A percentile compares a stretch with the other conserved stretches of the same genome.
Conservation (phyloP, 2,888 invertebrate species). For the Neoaliturus tenellus region DNA sequence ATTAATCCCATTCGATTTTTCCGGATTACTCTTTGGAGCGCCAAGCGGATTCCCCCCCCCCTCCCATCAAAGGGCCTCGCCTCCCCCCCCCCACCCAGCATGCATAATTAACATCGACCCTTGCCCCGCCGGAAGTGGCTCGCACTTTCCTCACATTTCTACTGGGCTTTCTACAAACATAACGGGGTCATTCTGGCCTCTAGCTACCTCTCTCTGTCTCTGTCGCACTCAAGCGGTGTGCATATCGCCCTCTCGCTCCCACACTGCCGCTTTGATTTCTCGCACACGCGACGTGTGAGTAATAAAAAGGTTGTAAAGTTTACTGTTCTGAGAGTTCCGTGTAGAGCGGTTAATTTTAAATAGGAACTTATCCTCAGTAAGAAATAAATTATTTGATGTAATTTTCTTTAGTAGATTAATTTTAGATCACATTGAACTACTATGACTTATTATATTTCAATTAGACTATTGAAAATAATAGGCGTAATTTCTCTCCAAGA, state of each 20-base stretch:
- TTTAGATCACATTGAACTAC: no score
- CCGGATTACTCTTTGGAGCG: not conserved
- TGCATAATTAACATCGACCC: slow-evolving; percentile 22
- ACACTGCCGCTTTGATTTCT: not conserved
- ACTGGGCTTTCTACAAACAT: slow-evolving; percentile 30
- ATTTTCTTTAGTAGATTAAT: no score
- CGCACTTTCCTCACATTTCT: slow-evolving; percentile 35
- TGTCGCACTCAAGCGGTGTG: not conserved
- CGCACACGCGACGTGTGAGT: not conserved
- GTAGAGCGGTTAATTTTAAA: no score
- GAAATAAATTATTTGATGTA: no score
- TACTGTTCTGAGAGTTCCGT: no score
- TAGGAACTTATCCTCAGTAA: no score
- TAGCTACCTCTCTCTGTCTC: not conserved
- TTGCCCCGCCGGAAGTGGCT: slow-evolving; percentile 5
- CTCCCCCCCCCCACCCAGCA: not conserved
- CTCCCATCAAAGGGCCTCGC: not conserved
- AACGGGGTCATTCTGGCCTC: not conserved
- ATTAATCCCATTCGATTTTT: not conserved
- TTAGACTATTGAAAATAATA: no score
- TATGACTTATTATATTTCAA: no score
- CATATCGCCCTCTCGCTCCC: not conserved
- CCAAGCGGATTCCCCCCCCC: not conserved
- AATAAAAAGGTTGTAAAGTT: no score
- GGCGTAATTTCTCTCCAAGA: no score